phyloP scores from a whole-genome alignment of 1,140 invertebrate species.

The Caenorhabditis inopinata region DNA sequence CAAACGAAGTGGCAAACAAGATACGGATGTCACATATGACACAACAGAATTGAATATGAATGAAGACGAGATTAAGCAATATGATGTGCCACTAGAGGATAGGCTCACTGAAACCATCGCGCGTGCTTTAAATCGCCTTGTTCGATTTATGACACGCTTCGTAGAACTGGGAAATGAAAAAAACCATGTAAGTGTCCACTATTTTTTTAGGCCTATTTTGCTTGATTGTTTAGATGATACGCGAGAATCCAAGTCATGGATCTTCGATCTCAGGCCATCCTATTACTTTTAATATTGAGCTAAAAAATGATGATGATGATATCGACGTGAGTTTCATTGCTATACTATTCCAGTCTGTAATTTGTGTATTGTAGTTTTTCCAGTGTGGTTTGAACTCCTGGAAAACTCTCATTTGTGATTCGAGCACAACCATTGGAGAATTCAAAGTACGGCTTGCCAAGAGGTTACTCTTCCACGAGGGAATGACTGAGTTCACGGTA shows the following conservation, averaged over 20 bases:
- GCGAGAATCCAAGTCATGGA: neutral
- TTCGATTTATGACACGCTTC: constrained; percentile 7
- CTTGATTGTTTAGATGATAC: too few relatives aligned
- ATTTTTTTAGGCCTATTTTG: neutral
- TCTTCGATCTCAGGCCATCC: neutral
- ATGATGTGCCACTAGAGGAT: neutral
- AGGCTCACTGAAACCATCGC: neutral
- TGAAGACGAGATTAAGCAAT: neutral
- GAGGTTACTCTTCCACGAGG: neutral
- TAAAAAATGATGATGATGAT: constrained; percentile 9
- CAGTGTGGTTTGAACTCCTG: neutral
- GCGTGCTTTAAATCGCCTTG: neutral
- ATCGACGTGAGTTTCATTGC: neutral
- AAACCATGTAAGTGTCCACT: neutral
- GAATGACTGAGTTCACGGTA: neutral
- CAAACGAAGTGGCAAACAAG: neutral
- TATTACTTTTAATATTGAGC: neutral
- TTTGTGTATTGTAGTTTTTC: neutral
- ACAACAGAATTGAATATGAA: neutral
- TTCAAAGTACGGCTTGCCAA: constrained; percentile 8
- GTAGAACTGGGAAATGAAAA: constrained; percentile 23
- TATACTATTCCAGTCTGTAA: neutral
- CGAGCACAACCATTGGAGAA: neutral
- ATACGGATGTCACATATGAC: neutral
- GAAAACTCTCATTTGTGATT: constrained; percentile 6